phyloP scores from a whole-genome alignment of 2,797 vertebrate species.

The Anabacerthia variegaticeps region DNA sequence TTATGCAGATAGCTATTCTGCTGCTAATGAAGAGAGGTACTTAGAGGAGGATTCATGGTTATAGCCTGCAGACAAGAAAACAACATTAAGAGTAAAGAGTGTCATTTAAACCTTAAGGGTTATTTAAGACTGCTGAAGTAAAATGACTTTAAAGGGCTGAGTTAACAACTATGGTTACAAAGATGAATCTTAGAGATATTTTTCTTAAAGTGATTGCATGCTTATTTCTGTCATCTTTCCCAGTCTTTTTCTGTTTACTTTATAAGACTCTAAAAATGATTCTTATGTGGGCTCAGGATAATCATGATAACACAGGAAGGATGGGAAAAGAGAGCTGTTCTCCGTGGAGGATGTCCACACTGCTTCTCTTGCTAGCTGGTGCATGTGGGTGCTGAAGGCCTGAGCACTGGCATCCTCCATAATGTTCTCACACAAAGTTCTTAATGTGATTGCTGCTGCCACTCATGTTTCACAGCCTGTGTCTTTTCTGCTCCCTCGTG shows the following conservation, averaged over 20 bases:
- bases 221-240: not conserved
- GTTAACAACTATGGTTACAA: not conserved
- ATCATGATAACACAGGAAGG: fast-evolving
- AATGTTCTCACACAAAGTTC: not conserved
- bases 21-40: not conserved
- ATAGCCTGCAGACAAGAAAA: conserved; percentile 5
- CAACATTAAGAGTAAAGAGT: not conserved
- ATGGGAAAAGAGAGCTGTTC: not conserved
- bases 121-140: conserved; percentile 2
- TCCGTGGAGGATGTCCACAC: not conserved
- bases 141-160: conserved; percentile 10
- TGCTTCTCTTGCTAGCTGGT: not conserved
- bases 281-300: not conserved
- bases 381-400: not conserved
- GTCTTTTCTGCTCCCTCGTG: not conserved
- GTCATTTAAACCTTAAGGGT: not conserved
- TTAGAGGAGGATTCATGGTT: conserved; percentile 7
- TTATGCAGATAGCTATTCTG: not conserved
- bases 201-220: not conserved
- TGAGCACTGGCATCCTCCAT: not conserved
- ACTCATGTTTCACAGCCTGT: not conserved
- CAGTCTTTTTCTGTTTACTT: not conserved
- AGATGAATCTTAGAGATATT: not conserved
- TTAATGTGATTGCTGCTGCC: not conserved
- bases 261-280: not conserved